Evolutionary conservation across 1,140 invertebrate genomes (phyloP).

Genomic region (Lepidurus arcticus): DNA sequence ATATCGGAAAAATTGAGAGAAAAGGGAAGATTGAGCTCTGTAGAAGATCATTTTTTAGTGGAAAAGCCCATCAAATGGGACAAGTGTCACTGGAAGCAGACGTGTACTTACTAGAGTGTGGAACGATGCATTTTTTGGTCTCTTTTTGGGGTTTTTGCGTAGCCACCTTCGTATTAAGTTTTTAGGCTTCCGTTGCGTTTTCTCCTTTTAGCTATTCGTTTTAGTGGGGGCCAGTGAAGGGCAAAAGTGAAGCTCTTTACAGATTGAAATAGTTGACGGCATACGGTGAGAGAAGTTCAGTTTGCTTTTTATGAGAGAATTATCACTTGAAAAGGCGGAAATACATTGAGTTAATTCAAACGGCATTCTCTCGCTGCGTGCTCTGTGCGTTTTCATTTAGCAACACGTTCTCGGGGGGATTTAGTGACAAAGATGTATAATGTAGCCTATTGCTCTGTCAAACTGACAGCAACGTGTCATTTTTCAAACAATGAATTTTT

Average conservation of each 20-base stretch:
- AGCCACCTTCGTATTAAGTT: not conserved
- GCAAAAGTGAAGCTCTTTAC: not conserved
- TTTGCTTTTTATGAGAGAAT: not conserved
- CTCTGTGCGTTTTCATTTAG: too few relatives aligned
- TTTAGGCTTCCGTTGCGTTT: not conserved
- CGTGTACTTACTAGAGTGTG: not conserved
- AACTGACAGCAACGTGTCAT: too few relatives aligned
- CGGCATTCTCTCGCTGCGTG: not conserved
- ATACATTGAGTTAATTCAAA: slow-evolving; percentile 1
- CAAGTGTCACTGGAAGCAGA: slow-evolving; percentile 14
- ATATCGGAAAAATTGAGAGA: not conserved
- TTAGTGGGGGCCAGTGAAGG: not conserved
- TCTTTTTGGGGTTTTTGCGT: not conserved
- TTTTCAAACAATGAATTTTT: too few relatives aligned
- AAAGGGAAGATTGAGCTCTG: not conserved
- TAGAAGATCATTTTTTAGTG: not conserved
- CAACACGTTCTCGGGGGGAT: too few relatives aligned
- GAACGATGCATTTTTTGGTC: slow-evolving; percentile 1
- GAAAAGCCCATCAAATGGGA: not conserved
- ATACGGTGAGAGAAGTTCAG: not conserved
- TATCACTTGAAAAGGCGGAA: not conserved
- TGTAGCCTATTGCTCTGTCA: too few relatives aligned
- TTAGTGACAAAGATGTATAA: too few relatives aligned
- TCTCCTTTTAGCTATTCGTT: not conserved
- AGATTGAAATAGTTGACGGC: not conserved